Conservation (phyloP, 2,797 vertebrate species). For the Malacoraja senta region DNA sequence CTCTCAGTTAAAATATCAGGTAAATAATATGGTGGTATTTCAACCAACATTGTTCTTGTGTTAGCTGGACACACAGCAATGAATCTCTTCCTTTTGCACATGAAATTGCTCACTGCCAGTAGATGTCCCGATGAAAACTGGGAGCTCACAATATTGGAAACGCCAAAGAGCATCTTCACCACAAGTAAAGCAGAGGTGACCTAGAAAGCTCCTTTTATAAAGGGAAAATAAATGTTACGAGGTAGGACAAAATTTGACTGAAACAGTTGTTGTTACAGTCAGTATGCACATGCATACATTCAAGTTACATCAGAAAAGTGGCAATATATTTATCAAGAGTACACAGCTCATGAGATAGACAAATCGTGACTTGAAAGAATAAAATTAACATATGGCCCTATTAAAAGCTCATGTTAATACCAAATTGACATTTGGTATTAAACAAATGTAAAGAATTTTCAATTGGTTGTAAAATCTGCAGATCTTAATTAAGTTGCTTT, state of each 20-base stretch:
- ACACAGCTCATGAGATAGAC: neutral
- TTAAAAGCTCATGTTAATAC: neutral
- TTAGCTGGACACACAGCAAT: neutral
- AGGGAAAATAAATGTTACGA: neutral
- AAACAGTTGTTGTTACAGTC: neutral
- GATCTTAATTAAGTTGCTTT: slow-evolving; percentile 16
- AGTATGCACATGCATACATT: too few species aligned
- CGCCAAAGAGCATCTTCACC: neutral
- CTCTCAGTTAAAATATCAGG: neutral
- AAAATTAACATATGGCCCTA: neutral
- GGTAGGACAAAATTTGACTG: neutral
- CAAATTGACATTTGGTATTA: slow-evolving; percentile 2
- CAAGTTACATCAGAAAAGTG: too few species aligned
- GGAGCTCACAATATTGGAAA: neutral
- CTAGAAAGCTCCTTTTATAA: neutral
- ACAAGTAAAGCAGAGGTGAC: neutral
- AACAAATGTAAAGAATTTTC: slow-evolving; percentile 9
- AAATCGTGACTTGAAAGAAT: neutral
- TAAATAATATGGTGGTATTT: neutral
- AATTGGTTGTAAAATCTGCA: neutral
- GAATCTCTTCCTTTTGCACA: neutral
- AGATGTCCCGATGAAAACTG: neutral
- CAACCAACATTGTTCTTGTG: neutral
- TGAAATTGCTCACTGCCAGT: neutral
- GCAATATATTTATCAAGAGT: neutral